These are phyloP conservation scores for Barypeithes pellucidus DNA, from an alignment of 2,888 invertebrate genomes.

Conservation along the genomic window DNA sequence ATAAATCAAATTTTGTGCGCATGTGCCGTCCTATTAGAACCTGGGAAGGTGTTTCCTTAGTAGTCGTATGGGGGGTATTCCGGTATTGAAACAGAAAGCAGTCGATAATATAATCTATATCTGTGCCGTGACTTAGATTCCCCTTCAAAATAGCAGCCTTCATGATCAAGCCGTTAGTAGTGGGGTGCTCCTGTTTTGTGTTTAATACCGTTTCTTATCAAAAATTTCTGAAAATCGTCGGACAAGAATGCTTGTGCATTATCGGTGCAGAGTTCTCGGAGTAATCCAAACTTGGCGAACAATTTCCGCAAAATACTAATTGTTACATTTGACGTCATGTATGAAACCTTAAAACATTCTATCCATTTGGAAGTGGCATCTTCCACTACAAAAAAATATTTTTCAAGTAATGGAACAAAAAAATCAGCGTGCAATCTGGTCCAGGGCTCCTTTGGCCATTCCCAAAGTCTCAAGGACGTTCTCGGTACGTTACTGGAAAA, in stretches of 20 bases:
- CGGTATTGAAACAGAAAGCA: too few species aligned
- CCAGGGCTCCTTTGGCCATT: neutral
- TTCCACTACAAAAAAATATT: neutral
- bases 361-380: constrained; percentile 32
- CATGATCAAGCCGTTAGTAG: too few species aligned
- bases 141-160: too few species aligned
- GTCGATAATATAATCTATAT: too few species aligned
- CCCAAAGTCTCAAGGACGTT: neutral
- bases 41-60: too few species aligned
- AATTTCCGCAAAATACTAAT: constrained; percentile 4
- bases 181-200: too few species aligned
- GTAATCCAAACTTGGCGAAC: too few species aligned
- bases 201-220: constrained; percentile 15
- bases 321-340: constrained; percentile 15
- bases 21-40: too few species aligned
- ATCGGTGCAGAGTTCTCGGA: too few species aligned
- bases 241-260: constrained; percentile 27
- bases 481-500: neutral
- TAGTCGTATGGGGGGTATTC: too few species aligned
- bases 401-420: neutral
- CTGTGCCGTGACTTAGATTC: too few species aligned
- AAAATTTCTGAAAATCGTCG: constrained; percentile 31
- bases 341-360: constrained; percentile 20
- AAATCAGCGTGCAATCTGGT: neutral
- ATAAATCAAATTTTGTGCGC: too few species aligned